Percentiles rank a stretch among this genome's conserved stretches.
These are phyloP conservation scores for Littorina saxatilis DNA, from an alignment of 1,140 invertebrate genomes.

Conservation along the genomic window DNA sequence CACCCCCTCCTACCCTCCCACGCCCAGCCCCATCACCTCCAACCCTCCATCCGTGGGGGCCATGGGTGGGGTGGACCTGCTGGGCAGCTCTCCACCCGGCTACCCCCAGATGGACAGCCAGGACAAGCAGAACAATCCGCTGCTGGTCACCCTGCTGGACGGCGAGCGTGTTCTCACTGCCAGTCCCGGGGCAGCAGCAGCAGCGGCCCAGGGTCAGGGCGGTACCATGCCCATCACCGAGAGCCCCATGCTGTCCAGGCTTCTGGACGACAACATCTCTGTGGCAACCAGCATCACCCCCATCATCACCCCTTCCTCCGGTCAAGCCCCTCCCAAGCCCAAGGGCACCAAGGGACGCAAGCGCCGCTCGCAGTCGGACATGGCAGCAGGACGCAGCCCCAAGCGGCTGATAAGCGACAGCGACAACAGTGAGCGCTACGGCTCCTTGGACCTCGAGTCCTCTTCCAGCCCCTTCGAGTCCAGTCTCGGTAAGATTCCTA, in stretches of 20 bases:
- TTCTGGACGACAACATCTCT: conserved; percentile 74
- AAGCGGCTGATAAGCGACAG: conserved; percentile 70
- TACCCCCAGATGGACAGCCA: conserved; percentile 1
- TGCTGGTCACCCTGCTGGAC: conserved; percentile 70
- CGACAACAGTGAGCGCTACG: conserved; percentile 50
- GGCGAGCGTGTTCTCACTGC: conserved; percentile 44
- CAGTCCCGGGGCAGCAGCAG: not conserved
- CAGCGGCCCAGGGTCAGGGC: not conserved
- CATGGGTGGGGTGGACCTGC: conserved; percentile 13
- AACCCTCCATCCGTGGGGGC: conserved; percentile 34
- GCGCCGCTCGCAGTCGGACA: conserved; percentile 44
- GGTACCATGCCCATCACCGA: conserved; percentile 56
- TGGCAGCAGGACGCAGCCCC: conserved; percentile 70
- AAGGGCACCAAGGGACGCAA: conserved; percentile 49
- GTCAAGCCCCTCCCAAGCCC: conserved; percentile 51
- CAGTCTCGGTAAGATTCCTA: conserved; percentile 20
- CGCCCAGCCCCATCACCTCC: conserved; percentile 33
- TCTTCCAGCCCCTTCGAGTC: conserved; percentile 44
- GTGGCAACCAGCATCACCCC: conserved; percentile 58
- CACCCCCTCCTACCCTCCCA: conserved; percentile 34
- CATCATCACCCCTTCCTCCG: conserved; percentile 55
- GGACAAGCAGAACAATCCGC: conserved; percentile 60
- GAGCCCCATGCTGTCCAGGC: conserved; percentile 74
- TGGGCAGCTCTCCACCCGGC: conserved; percentile 23
- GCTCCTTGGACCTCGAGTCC: conserved; percentile 38